A percentile compares a stretch with the other conserved stretches of the same genome.
phyloP scores from a whole-genome alignment of 2,113 vertebrate species.

The Salvelinus fontinalis region DNA sequence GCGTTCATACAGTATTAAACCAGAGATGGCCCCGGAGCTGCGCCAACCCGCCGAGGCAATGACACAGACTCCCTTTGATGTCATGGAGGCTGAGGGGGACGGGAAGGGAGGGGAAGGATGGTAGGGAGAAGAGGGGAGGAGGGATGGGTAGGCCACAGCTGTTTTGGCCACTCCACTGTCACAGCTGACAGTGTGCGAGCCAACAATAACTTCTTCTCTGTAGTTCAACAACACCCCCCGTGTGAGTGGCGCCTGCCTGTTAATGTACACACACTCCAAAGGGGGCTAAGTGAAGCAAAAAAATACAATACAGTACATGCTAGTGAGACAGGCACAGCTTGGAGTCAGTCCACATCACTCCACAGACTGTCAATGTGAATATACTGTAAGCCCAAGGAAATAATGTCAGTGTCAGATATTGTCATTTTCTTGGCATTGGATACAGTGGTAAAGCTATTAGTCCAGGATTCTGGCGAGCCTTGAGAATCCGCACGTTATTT shows the following conservation, averaged over 20 bases:
- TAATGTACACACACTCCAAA: constrained; percentile 22
- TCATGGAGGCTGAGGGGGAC: constrained; percentile 17
- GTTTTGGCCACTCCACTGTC: constrained; percentile 61
- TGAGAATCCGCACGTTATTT: neutral
- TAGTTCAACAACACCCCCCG: constrained; percentile 23
- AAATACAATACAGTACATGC: constrained; percentile 1
- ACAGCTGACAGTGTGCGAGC: constrained; percentile 56
- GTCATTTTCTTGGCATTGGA: neutral
- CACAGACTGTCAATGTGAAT: constrained; percentile 13
- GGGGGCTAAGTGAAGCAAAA: constrained; percentile 12
- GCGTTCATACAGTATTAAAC: constrained; percentile 48
- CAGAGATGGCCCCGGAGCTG: constrained; percentile 28
- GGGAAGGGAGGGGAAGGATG: constrained; percentile 6
- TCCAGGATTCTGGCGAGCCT: constrained; percentile 2
- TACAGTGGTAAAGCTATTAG: neutral
- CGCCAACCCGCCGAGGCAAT: constrained; percentile 38
- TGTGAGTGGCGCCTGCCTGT: constrained; percentile 11
- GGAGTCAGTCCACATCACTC: neutral
- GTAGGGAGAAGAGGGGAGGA: constrained; percentile 11
- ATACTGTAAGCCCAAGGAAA: constrained; percentile 5
- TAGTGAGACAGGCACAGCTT: neutral
- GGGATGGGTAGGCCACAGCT: constrained; percentile 54
- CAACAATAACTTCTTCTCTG: constrained; percentile 57
- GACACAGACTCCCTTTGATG: constrained; percentile 68
- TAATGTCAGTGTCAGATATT: neutral